phyloP scores from a whole-genome alignment of 2,113 vertebrate genomes.

The Crotalus horridus region DNA sequence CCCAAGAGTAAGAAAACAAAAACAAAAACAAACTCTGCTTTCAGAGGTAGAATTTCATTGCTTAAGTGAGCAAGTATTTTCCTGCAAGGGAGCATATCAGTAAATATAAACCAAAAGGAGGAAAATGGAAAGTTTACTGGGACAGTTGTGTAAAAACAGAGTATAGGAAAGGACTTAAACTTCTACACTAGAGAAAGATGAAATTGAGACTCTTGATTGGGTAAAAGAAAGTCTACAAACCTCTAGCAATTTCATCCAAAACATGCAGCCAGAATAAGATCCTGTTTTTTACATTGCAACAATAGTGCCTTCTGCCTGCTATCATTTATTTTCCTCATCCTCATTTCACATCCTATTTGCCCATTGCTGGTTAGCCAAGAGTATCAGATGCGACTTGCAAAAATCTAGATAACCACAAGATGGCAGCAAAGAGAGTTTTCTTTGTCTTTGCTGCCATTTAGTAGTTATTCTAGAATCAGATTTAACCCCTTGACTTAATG shows the following conservation, averaged over 20 bases:
- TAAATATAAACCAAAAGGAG: fast-evolving
- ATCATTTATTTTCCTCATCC: not conserved
- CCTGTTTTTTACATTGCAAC: fast-evolving
- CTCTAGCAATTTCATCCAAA: not conserved
- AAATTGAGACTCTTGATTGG: not conserved
- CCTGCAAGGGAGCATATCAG: not conserved
- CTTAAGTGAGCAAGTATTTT: not conserved
- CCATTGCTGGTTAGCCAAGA: not conserved
- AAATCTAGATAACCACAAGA: not conserved
- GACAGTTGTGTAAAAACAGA: not conserved
- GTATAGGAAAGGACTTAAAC: not conserved
- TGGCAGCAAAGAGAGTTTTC: not conserved
- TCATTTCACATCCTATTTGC: not conserved
- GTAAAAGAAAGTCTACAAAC: not conserved
- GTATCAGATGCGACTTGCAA: not conserved
- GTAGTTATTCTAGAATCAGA: not conserved
- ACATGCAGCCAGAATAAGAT: fast-evolving
- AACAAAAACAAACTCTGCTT: not conserved
- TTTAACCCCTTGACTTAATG: not conserved
- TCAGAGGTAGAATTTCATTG: not conserved
- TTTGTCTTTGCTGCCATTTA: not conserved
- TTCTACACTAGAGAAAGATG: not conserved
- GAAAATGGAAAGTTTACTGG: not conserved
- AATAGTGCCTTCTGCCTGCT: fast-evolving
- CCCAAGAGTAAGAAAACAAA: not conserved